phyloP scores from a whole-genome alignment of 2,888 invertebrate species.

The Spialia ferax region DNA sequence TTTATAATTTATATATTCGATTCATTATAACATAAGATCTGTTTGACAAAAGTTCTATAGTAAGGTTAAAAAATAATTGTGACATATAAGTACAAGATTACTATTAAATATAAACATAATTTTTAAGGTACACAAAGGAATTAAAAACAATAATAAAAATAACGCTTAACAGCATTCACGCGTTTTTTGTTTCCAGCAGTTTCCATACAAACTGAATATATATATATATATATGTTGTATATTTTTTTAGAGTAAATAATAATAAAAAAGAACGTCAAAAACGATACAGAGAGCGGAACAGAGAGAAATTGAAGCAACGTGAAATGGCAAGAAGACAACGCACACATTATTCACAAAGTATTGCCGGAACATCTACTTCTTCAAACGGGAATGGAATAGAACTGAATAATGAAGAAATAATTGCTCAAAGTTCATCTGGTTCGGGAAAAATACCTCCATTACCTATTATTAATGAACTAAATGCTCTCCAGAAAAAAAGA shows the following conservation, averaged over 20 bases:
- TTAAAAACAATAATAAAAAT: too few relatives aligned
- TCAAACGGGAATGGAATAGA: slow-evolving; percentile 47
- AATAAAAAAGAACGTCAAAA: slow-evolving; percentile 49
- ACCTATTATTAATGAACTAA: background rate
- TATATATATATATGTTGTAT: background rate
- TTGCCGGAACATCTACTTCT: slow-evolving; percentile 45
- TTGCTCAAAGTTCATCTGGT: slow-evolving; percentile 4
- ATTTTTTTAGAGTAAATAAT: slow-evolving; percentile 48
- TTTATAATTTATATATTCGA: too few relatives aligned
- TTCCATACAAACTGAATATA: too few relatives aligned
- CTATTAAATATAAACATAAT: too few relatives aligned
- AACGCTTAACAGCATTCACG: too few relatives aligned
- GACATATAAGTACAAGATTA: too few relatives aligned
- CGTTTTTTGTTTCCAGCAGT: too few relatives aligned
- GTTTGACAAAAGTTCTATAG: too few relatives aligned
- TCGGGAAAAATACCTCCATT: background rate
- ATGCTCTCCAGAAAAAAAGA: slow-evolving; percentile 43
- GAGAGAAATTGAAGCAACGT: slow-evolving; percentile 49
- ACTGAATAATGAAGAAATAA: slow-evolving; percentile 26
- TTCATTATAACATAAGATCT: too few relatives aligned
- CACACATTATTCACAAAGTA: slow-evolving; percentile 47
- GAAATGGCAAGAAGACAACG: slow-evolving; percentile 50
- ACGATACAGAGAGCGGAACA: slow-evolving; percentile 51
- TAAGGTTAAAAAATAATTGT: too few relatives aligned
- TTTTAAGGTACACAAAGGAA: too few relatives aligned